Percentiles rank a stretch among this genome's conserved stretches.
Conservation (phyloP, 2,797 vertebrate species). For the Microcaecilia unicolor region DNA sequence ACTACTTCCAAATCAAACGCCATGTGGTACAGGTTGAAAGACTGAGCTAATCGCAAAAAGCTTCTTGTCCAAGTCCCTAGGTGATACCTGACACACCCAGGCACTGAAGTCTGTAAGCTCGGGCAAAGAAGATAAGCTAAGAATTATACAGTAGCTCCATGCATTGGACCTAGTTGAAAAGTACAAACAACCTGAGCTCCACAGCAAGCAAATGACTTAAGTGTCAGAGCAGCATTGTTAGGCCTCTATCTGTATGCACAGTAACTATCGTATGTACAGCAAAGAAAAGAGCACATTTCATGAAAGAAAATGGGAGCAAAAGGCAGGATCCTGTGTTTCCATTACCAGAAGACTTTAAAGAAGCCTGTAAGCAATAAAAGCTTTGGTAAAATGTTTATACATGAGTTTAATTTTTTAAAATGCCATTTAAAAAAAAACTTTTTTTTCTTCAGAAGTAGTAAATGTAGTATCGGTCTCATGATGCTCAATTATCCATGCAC, state of each 20-base stretch:
- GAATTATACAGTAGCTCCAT: conserved; percentile 62
- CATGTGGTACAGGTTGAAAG: conserved; percentile 41
- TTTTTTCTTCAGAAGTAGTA: too few relatives aligned
- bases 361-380: conserved; percentile 46
- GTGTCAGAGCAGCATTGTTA: conserved; percentile 63
- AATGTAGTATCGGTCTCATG: too few relatives aligned
- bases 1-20: conserved; percentile 57
- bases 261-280: conserved; percentile 50
- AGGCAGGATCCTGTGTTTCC: conserved; percentile 53
- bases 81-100: conserved; percentile 60
- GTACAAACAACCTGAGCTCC: conserved; percentile 51
- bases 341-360: conserved; percentile 45
- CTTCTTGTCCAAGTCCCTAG: conserved; percentile 56
- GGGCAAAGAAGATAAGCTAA: conserved; percentile 53
- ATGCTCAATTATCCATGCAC: too few relatives aligned
- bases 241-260: conserved; percentile 52
- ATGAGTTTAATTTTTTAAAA: too few relatives aligned
- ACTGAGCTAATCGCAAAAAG: conserved; percentile 60
- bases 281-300: conserved; percentile 45
- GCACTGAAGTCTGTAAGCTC: conserved; percentile 50
- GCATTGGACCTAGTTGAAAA: conserved; percentile 57
- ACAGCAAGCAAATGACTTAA: conserved; percentile 53
- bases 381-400: too few relatives aligned
- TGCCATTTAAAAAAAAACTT: too few relatives aligned
- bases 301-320: conserved; percentile 49